These are phyloP conservation scores for Paradoxurus hermaphroditus DNA, from an alignment of 2,113 vertebrate species.

Conservation along the genomic window DNA sequence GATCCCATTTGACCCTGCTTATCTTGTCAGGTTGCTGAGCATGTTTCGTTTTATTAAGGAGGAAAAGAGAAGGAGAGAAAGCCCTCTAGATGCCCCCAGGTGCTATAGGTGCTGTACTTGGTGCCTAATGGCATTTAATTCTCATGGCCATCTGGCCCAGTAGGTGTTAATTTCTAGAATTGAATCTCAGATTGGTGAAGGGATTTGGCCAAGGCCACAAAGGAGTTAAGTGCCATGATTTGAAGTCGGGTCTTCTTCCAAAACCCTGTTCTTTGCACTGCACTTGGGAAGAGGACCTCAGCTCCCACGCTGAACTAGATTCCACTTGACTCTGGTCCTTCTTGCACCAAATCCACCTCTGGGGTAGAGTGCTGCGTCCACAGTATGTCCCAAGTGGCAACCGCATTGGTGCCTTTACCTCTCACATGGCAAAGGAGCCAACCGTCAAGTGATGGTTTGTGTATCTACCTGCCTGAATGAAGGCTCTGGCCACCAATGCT, in stretches of 20 bases:
- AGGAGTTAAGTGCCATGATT: neutral
- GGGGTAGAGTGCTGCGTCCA: too few species aligned
- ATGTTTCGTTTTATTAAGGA: neutral
- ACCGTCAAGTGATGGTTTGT: neutral
- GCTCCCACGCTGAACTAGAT: neutral
- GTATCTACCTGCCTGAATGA: neutral
- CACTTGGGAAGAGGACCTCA: neutral
- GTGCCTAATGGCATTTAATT: neutral
- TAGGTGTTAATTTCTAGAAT: neutral
- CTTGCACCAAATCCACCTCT: neutral
- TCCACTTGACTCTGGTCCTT: neutral
- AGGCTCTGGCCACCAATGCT: neutral
- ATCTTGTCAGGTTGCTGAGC: neutral
- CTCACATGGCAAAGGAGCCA: neutral
- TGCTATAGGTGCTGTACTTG: neutral
- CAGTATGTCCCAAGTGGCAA: neutral
- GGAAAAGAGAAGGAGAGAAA: neutral
- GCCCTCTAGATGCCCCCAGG: neutral
- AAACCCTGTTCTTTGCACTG: neutral
- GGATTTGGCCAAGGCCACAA: neutral
- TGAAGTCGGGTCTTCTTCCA: neutral
- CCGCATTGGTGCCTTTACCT: too few species aligned
- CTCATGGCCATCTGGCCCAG: neutral
- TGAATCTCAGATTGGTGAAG: neutral
- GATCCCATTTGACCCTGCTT: neutral